Base-by-base conservation (phyloP, 2,113 vertebrate genomes). In the Oryzias melastigma region DNA sequence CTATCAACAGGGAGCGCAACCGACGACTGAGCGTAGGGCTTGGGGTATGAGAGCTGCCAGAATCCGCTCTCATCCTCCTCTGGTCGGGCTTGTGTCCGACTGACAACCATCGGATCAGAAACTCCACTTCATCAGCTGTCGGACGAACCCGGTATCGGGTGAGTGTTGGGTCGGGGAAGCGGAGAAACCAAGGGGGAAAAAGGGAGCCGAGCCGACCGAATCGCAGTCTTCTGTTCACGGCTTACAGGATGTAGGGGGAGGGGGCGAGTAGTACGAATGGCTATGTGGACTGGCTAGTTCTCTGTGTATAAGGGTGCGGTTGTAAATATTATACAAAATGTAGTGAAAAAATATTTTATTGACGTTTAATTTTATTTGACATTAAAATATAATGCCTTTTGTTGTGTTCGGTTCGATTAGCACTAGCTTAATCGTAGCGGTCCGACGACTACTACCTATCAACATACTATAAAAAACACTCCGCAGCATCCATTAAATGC, bases 41-140 rank as follows among this genome's bases (percentile, higher is more conserved):
- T 87, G 69, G 88, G 91, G 85, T 70, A 92, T 92, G 91, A 91
- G 77, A 77, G 75, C 86, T 80, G 78, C 69, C 77, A 88, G 79
- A 95, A 95, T 95, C 94, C 93, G 91, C 90, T 88, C 87, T 92
- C 92, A 95, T 95, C 94, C 93, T 90, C 74, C 85, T 84, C 72
- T 76, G 47, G 88, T 83, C 82, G 63, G 89, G 78, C 71, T 62
- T 76, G 65, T 73, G 67, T 83, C 83, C 73, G 77, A 88, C 90
- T 93, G 92, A 93, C 93, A 93, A 91, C 91, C 80, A 83, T 71
- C 82, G 79, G 93, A 93, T 89, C 94, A 94, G 84, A 81, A 91
- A 73, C 92, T 88, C 79, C 84, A 86, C 85, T 75, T 77, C 81
- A 73, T 49, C 87, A 85, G 86, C 92, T 92, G 82, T 85, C 86